phyloP scores from a whole-genome alignment of 1,140 invertebrate genomes.

The Propsilocerus akamusi region DNA sequence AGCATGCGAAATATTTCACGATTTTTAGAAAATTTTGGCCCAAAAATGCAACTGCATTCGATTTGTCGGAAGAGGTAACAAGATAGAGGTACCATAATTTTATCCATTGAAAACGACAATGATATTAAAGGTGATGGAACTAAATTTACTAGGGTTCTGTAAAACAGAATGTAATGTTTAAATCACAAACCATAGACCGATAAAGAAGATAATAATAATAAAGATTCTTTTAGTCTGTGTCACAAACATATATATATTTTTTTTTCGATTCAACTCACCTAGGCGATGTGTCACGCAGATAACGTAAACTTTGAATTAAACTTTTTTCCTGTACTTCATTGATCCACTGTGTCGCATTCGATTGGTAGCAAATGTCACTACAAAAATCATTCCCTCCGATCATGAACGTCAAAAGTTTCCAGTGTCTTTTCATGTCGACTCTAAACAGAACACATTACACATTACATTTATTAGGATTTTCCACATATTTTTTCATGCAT shows the following conservation, averaged over 20 bases:
- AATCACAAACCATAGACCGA: not conserved
- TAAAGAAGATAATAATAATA: no score
- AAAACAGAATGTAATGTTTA: no score
- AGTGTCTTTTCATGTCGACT: slow-evolving; percentile 33
- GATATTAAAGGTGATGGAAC: slow-evolving; percentile 28
- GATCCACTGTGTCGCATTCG: slow-evolving; percentile 18
- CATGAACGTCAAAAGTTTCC: slow-evolving; percentile 47
- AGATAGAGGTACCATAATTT: slow-evolving; percentile 9
- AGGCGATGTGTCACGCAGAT: slow-evolving; percentile 35
- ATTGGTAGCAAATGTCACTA: slow-evolving; percentile 28
- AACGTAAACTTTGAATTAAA: slow-evolving; percentile 29
- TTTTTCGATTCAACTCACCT: slow-evolving; percentile 11
- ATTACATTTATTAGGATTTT: not conserved
- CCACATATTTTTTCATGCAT: no score
- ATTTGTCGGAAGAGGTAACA: slow-evolving; percentile 17
- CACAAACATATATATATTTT: no score
- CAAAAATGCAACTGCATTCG: slow-evolving; percentile 28
- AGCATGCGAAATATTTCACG: slow-evolving; percentile 1
- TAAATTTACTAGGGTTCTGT: slow-evolving; percentile 33
- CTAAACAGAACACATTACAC: slow-evolving; percentile 5
- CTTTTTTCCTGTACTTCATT: slow-evolving; percentile 27
- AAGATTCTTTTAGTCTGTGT: no score
- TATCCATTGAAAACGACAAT: slow-evolving; percentile 6
- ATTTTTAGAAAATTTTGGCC: slow-evolving; percentile 8
- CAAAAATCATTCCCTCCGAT: slow-evolving; percentile 50